These are phyloP conservation scores for Tonatia bakeri DNA, from an alignment of 2,113 vertebrate species.

Conservation along the genomic window DNA sequence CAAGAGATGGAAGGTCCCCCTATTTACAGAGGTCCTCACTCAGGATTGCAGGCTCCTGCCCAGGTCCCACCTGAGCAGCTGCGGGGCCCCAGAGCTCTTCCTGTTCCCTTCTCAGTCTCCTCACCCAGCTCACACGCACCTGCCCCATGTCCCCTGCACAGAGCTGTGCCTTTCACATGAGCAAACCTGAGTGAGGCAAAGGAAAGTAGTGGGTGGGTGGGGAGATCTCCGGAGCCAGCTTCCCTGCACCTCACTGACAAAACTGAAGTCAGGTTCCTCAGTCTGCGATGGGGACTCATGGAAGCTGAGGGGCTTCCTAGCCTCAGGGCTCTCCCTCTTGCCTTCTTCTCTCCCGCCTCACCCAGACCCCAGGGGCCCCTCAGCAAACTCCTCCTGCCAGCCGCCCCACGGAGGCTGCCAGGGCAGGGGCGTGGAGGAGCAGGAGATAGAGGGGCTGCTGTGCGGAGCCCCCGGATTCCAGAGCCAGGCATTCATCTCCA, in stretches of 20 bases:
- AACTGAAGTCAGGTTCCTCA: not conserved
- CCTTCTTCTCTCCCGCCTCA: not conserved
- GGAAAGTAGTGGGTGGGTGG: not conserved
- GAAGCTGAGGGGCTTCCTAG: not conserved
- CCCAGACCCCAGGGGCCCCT: not conserved
- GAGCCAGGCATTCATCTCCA: constrained; percentile 35
- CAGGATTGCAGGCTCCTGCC: too few species aligned
- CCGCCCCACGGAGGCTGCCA: not conserved
- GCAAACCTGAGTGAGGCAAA: not conserved
- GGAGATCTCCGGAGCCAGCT: not conserved
- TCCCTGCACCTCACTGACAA: not conserved
- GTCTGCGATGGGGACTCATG: not conserved
- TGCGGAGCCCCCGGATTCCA: constrained; percentile 32
- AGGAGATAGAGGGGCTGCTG: not conserved
- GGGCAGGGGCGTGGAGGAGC: not conserved
- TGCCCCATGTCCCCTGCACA: not conserved
- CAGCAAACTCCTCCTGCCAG: not conserved
- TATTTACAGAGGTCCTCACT: not conserved
- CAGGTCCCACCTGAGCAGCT: not conserved
- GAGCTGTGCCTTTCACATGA: not conserved
- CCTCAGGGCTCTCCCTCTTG: not conserved
- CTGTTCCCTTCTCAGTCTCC: not conserved
- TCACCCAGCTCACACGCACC: not conserved
- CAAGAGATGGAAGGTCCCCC: not conserved
- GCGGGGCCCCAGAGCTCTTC: not conserved